Conservation (phyloP, 2,888 invertebrate genomes). For the Hydrotaea diabolus region DNA sequence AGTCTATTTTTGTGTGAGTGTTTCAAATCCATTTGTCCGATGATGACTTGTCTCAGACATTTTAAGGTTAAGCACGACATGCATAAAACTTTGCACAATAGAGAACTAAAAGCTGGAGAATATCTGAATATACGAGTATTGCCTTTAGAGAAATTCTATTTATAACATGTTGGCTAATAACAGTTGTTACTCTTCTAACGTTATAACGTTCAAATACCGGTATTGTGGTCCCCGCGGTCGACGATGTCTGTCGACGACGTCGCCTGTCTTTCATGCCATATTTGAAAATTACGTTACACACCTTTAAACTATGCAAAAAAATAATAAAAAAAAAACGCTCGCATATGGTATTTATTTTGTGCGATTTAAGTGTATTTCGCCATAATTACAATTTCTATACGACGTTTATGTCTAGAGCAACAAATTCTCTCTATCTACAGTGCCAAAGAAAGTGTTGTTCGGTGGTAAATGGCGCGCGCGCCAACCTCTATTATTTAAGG, state of each 20-base stretch:
- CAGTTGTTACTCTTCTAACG: not conserved
- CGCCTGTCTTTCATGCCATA: not conserved
- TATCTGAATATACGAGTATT: not conserved
- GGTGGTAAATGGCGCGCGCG: not conserved
- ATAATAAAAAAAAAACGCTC: too few species aligned
- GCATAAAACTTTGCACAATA: not conserved
- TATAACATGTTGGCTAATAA: not conserved
- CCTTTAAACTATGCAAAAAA: conserved; percentile 14
- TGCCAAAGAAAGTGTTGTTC: conserved; percentile 18
- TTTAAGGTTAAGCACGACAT: conserved; percentile 13
- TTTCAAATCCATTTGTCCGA: not conserved
- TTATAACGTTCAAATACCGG: not conserved
- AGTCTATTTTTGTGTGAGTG: too few species aligned
- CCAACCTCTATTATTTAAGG: not conserved
- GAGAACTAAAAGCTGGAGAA: not conserved
- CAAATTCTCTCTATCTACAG: not conserved
- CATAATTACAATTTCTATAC: conserved; percentile 13
- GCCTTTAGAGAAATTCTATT: not conserved
- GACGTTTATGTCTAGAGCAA: not conserved
- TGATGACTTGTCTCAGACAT: not conserved
- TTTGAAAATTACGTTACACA: conserved; percentile 3
- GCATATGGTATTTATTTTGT: not conserved
- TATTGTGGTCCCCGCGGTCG: not conserved
- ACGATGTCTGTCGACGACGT: not conserved
- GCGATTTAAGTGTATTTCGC: not conserved